These are phyloP conservation scores for Saccostrea echinata DNA, from an alignment of 1,140 invertebrate species.

Conservation along the genomic window DNA sequence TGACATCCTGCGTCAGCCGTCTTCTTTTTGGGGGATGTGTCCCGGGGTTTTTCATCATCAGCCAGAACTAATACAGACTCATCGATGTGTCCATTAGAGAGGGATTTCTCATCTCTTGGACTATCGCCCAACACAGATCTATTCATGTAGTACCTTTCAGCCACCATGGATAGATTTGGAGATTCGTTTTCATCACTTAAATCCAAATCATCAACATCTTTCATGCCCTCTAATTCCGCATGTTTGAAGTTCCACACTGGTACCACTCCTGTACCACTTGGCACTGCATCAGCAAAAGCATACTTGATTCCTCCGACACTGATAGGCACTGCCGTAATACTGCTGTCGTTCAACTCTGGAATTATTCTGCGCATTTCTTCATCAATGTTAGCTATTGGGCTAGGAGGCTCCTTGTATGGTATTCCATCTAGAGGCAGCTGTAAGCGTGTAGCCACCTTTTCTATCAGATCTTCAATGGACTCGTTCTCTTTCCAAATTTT, in stretches of 20 bases:
- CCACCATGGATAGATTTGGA: slow-evolving; percentile 76
- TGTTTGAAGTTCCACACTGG: slow-evolving; percentile 79
- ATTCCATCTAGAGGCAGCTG: slow-evolving; percentile 69
- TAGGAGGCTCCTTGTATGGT: slow-evolving; percentile 65
- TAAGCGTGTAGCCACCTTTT: slow-evolving; percentile 73
- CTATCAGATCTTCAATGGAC: slow-evolving; percentile 75
- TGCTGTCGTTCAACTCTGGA: slow-evolving; percentile 74
- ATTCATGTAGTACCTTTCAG: slow-evolving; percentile 78
- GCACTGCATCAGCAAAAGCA: slow-evolving; percentile 77
- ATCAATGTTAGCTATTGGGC: slow-evolving; percentile 72
- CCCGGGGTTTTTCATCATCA: slow-evolving; percentile 34
- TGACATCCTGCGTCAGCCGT: slow-evolving; percentile 73
- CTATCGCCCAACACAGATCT: slow-evolving; percentile 76
- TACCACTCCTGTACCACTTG: slow-evolving; percentile 77
- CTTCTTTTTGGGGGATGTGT: slow-evolving; percentile 57
- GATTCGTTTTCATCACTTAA: slow-evolving; percentile 71
- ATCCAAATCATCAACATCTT: slow-evolving; percentile 74
- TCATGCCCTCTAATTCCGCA: slow-evolving; percentile 72
- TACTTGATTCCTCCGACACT: slow-evolving; percentile 74
- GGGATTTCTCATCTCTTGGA: slow-evolving; percentile 55
- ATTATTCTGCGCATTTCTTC: slow-evolving; percentile 75
- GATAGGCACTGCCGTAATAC: slow-evolving; percentile 67
- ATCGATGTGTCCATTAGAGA: slow-evolving; percentile 44
- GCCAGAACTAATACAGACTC: slow-evolving; percentile 50
- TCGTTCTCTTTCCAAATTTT: slow-evolving; percentile 80